Evolutionary conservation across 2,888 invertebrate genomes (phyloP).

Genomic region (Lutraria lutraria): DNA sequence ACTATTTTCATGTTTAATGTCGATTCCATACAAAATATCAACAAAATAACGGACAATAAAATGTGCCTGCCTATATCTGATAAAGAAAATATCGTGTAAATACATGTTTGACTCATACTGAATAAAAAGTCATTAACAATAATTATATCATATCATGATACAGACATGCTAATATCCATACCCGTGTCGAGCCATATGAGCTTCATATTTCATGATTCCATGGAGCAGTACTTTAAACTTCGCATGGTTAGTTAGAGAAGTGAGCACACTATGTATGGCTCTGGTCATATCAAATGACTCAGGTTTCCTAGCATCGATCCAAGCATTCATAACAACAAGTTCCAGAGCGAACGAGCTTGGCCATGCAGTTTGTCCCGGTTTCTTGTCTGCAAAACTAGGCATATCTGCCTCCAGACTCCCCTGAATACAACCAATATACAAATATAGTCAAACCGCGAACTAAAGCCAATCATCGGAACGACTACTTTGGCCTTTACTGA

Average conservation of each 20-base stretch:
- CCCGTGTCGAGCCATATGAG: neutral
- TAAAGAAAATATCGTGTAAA: no score
- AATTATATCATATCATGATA: no score
- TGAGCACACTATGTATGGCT: constrained; percentile 37
- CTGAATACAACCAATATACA: neutral
- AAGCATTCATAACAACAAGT: constrained; percentile 55
- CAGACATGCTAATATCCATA: neutral
- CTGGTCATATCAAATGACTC: constrained; percentile 46
- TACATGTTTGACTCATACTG: no score
- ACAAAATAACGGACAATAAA: no score
- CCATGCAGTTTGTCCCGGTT: constrained; percentile 16
- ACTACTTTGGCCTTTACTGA: no score
- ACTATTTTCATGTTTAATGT: no score
- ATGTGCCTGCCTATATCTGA: no score
- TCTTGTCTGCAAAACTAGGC: constrained; percentile 31
- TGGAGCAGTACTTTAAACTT: constrained; percentile 30
- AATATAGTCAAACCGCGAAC: no score
- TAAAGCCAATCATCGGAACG: no score
- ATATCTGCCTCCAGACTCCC: neutral
- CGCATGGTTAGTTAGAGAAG: constrained; percentile 34
- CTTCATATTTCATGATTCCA: neutral
- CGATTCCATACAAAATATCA: no score
- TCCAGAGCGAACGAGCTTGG: constrained; percentile 64
- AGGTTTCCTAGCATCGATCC: constrained; percentile 51
- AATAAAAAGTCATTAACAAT: no score